Percentiles rank a stretch among this genome's conserved stretches.
These are phyloP conservation scores for Hyposoter didymator DNA, from an alignment of 2,888 invertebrate genomes.

Conservation along the genomic window DNA sequence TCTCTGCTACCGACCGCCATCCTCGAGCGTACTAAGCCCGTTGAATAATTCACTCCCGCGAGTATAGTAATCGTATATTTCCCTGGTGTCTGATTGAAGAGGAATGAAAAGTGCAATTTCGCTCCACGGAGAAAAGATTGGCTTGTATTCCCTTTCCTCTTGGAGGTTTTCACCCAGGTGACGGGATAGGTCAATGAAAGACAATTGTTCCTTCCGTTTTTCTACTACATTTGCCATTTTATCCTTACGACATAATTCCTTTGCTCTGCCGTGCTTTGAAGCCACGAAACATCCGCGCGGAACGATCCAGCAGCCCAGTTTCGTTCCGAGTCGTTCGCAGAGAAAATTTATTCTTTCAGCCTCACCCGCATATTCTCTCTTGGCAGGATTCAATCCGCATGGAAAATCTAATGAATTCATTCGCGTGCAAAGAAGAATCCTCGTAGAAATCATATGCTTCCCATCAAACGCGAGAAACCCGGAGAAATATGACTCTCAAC, in stretches of 20 bases:
- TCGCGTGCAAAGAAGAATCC: constrained; percentile 15
- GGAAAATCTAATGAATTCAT: constrained; percentile 29
- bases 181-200: constrained; percentile 25
- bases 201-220: constrained; percentile 56
- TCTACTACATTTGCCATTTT: constrained; percentile 49
- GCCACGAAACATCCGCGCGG: constrained; percentile 16
- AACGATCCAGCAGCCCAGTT: background rate
- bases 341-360: constrained; percentile 22
- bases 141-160: constrained; percentile 30
- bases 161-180: constrained; percentile 4
- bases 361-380: background rate
- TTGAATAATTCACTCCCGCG: constrained; percentile 65
- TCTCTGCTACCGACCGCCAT: constrained; percentile 35
- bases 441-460: constrained; percentile 10
- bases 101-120: constrained; percentile 65
- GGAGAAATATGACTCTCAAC: constrained; percentile 2
- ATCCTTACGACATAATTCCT: constrained; percentile 45
- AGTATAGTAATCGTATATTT: constrained; percentile 66
- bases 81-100: constrained; percentile 66
- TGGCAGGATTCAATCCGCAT: constrained; percentile 5
- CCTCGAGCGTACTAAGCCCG: constrained; percentile 50
- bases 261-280: constrained; percentile 13
- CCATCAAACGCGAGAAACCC: background rate
- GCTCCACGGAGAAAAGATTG: constrained; percentile 63
- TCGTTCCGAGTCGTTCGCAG: background rate